These are phyloP conservation scores for Heterocephalus glaber DNA, from an alignment of 2,113 vertebrate genomes.

Conservation along the genomic window DNA sequence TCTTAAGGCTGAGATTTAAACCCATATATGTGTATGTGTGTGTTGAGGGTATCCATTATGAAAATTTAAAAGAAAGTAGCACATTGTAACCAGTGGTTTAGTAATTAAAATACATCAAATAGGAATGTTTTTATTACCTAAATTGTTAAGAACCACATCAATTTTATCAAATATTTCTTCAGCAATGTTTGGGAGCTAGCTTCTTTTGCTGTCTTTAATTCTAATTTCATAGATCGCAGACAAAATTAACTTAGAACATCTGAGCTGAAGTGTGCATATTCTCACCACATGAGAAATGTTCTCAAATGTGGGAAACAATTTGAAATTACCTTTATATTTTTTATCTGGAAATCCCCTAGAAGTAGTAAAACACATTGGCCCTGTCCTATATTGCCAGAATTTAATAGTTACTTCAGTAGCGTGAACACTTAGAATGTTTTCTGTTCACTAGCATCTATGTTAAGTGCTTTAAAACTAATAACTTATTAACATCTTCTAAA, in stretches of 20 bases:
- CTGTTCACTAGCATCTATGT: background rate
- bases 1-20: background rate
- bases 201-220: background rate
- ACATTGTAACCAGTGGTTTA: background rate
- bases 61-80: background rate
- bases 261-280: background rate
- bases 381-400: background rate
- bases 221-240: background rate
- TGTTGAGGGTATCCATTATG: background rate
- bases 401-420: background rate
- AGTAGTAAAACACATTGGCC: background rate
- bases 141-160: background rate
- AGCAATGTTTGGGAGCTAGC: background rate
- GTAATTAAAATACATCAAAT: background rate
- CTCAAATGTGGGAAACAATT: background rate
- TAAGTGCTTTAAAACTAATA: background rate
- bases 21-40: background rate
- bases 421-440: background rate
- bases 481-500: background rate
- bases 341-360: background rate
- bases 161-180: background rate
- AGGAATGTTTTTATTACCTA: background rate
- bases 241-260: constrained; percentile 21
- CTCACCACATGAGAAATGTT: background rate
- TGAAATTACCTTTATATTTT: background rate